A percentile compares a stretch with the other conserved stretches of the same genome.
Evolutionary conservation across 2,797 vertebrate genomes (phyloP).

Genomic region (Tragelaphus eurycerus): DNA sequence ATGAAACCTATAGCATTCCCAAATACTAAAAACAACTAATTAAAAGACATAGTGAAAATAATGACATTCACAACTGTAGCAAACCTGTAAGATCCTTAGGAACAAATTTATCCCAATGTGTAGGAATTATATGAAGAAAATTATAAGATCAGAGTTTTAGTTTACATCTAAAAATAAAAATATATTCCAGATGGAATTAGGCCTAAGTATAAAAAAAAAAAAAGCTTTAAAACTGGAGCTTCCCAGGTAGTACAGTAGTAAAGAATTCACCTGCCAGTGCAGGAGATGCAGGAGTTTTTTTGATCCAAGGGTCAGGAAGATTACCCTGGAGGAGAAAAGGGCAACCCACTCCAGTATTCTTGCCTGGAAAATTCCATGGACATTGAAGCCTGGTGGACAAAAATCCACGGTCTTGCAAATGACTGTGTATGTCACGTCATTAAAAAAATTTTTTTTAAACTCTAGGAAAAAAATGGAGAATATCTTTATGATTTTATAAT

Average conservation of each 20-base stretch:
- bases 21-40: constrained; percentile 20
- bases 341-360: background rate
- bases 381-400: background rate
- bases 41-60: background rate
- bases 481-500: background rate
- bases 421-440: background rate
- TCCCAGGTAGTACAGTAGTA: background rate
- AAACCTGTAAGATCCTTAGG: background rate
- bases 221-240: background rate
- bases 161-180: constrained; percentile 17
- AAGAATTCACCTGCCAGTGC: background rate
- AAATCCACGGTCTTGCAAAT: background rate
- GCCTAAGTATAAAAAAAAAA: background rate
- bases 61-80: background rate
- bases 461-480: background rate
- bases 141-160: constrained; percentile 1
- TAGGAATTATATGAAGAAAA: constrained; percentile 21
- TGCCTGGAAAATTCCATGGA: background rate
- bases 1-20: background rate
- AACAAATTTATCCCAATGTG: background rate
- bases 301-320: background rate
- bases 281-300: background rate
- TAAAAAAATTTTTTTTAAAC: background rate
- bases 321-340: background rate
- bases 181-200: constrained; percentile 15